These are phyloP conservation scores for Rhagium mordax DNA, from an alignment of 2,888 invertebrate genomes.

Conservation along the genomic window DNA sequence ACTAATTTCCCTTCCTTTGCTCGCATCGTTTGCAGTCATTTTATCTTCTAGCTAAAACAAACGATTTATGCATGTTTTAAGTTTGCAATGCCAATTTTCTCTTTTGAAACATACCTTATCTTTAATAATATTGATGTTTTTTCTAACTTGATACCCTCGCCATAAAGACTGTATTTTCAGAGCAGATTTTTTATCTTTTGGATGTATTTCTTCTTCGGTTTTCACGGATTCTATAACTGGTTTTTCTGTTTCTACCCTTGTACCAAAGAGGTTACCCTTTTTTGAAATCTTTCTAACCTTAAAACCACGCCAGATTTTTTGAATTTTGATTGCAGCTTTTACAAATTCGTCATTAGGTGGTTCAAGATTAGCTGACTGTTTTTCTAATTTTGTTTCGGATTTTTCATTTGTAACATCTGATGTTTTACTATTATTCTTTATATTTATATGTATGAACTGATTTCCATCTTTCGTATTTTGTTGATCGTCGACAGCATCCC, in stretches of 20 bases:
- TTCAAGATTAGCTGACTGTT: neutral
- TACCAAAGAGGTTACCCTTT: slow-evolving; percentile 20
- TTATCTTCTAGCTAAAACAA: slow-evolving; percentile 31
- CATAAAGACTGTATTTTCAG: slow-evolving; percentile 52
- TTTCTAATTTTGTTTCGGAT: neutral
- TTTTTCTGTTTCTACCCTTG: slow-evolving; percentile 15
- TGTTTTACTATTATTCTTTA: neutral
- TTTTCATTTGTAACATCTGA: neutral
- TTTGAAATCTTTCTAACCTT: slow-evolving; percentile 34
- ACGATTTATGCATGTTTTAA: slow-evolving; percentile 33
- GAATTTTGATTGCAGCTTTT: slow-evolving; percentile 25
- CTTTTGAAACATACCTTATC: slow-evolving; percentile 52
- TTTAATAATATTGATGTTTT: slow-evolving; percentile 47
- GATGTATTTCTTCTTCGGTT: slow-evolving; percentile 2
- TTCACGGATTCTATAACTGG: slow-evolving; percentile 3
- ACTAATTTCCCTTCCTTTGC: slow-evolving; percentile 8
- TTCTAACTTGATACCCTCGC: slow-evolving; percentile 58
- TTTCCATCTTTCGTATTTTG: neutral
- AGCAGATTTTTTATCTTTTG: slow-evolving; percentile 24
- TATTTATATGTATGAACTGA: neutral
- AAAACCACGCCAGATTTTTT: slow-evolving; percentile 44
- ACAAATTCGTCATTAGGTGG: slow-evolving; percentile 23
- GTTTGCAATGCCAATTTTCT: slow-evolving; percentile 28
- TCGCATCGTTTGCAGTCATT: slow-evolving; percentile 8
- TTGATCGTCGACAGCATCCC: neutral